These are phyloP conservation scores for Schlechtendalia chinensis DNA, from an alignment of 1,140 invertebrate species.

Conservation along the genomic window DNA sequence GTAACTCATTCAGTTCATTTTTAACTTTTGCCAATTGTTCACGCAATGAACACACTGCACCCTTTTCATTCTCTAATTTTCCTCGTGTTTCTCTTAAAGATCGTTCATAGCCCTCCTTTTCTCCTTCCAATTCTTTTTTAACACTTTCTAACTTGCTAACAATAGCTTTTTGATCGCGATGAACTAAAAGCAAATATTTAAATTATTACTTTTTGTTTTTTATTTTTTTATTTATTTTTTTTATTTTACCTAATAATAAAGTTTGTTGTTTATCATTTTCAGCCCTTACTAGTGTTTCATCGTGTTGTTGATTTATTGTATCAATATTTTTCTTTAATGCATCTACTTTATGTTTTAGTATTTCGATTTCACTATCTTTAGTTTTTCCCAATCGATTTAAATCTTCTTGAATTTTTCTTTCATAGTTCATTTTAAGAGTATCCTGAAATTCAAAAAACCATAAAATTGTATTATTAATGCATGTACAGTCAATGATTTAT, in stretches of 20 bases:
- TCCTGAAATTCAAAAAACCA: slow-evolving; percentile 59
- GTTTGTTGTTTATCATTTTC: slow-evolving; percentile 88
- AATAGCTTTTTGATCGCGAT: slow-evolving; percentile 81
- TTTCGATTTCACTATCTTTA: slow-evolving; percentile 72
- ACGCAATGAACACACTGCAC: slow-evolving; percentile 68
- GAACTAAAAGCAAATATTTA: slow-evolving; percentile 60
- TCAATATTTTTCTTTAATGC: slow-evolving; percentile 73
- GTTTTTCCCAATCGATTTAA: slow-evolving; percentile 69
- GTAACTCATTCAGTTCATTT: slow-evolving; percentile 69
- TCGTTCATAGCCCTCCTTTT: slow-evolving; percentile 68
- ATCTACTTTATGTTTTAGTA: slow-evolving; percentile 70
- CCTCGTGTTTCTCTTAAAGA: slow-evolving; percentile 67
- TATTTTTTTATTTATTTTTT: not conserved
- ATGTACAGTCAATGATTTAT: not conserved
- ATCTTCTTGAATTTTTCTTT: slow-evolving; percentile 72
- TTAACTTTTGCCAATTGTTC: slow-evolving; percentile 71
- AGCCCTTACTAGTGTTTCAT: slow-evolving; percentile 75
- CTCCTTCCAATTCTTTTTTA: slow-evolving; percentile 69
- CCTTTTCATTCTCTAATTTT: slow-evolving; percentile 70
- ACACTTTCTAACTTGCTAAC: slow-evolving; percentile 71
- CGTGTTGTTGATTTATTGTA: slow-evolving; percentile 76
- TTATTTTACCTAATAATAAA: slow-evolving; percentile 67
- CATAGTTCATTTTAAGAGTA: slow-evolving; percentile 67
- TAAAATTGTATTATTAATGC: not conserved
- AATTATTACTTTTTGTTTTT: not conserved